Evolutionary conservation across 2,113 vertebrate species (phyloP).

Genomic region (Macrotis lagotis): DNA sequence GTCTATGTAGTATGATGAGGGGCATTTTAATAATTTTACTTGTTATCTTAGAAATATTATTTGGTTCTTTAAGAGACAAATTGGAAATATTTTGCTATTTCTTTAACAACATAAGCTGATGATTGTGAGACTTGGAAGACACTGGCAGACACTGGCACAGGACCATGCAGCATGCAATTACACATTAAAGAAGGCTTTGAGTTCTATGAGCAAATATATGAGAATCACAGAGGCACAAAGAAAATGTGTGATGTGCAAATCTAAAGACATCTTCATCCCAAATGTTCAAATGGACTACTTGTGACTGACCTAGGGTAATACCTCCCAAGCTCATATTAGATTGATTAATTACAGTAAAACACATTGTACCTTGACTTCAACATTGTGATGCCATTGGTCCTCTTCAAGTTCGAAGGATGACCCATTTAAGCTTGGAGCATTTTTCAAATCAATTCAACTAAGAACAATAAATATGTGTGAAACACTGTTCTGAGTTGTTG

Average conservation of each 20-base stretch:
- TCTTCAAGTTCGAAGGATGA: neutral
- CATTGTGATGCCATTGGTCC: too few species aligned
- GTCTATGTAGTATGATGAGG: neutral
- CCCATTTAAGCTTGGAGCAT: neutral
- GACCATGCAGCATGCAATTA: neutral
- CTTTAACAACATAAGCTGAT: too few species aligned
- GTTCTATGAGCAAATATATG: neutral
- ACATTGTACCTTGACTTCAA: too few species aligned
- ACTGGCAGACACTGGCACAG: neutral
- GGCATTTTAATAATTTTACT: neutral
- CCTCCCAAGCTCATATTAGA: neutral
- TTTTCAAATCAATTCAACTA: neutral
- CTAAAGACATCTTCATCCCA: neutral
- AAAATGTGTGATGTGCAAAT: neutral
- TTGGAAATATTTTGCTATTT: neutral
- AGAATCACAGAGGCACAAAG: neutral
- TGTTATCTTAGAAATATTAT: neutral
- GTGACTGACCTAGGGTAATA: neutral
- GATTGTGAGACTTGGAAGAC: neutral
- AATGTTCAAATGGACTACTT: neutral
- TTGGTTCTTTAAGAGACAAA: neutral
- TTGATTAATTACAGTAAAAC: neutral
- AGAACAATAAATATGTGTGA: neutral
- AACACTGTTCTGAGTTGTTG: too few species aligned
- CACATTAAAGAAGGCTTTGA: neutral